Percentiles rank a stretch among this genome's conserved stretches.
These are phyloP conservation scores for Dryococelus australis DNA, from an alignment of 2,888 invertebrate species.

Conservation along the genomic window DNA sequence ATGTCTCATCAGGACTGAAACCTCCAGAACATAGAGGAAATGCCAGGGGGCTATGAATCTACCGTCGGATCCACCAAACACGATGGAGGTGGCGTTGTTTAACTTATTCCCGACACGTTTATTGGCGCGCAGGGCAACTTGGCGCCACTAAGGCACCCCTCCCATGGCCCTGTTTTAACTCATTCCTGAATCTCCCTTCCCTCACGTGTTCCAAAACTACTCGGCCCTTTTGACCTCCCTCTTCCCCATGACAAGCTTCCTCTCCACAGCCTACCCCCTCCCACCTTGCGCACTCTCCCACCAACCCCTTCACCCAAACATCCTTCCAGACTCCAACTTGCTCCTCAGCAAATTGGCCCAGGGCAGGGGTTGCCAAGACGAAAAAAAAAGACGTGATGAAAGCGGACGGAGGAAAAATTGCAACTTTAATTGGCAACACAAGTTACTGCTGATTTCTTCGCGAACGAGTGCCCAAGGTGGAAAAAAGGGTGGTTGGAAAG, in stretches of 20 bases:
- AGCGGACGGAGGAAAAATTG: constrained; percentile 42
- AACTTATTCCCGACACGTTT: constrained; percentile 8
- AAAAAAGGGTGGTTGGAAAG: constrained; percentile 12
- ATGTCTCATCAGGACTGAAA: no score
- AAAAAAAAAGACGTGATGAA: not conserved
- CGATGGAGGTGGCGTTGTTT: not conserved
- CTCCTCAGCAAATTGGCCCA: constrained; percentile 40
- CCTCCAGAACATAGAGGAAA: no score
- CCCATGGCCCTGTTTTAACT: not conserved
- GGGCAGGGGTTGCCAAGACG: constrained; percentile 18
- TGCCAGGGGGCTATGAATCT: no score
- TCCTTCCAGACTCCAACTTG: not conserved
- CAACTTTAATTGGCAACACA: constrained; percentile 47
- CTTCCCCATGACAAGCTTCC: not conserved
- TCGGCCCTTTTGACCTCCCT: constrained; percentile 28
- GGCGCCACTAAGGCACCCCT: not conserved
- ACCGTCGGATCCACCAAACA: no score
- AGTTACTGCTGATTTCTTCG: constrained; percentile 47
- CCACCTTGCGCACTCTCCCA: not conserved
- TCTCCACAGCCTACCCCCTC: not conserved
- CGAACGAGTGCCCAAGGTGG: constrained; percentile 4
- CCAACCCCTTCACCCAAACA: constrained; percentile 20
- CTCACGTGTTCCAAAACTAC: constrained; percentile 26
- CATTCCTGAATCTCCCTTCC: constrained; percentile 17
- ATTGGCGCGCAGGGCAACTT: not conserved